Conservation (phyloP, 2,888 invertebrate genomes). For the Watsonalla binaria region DNA sequence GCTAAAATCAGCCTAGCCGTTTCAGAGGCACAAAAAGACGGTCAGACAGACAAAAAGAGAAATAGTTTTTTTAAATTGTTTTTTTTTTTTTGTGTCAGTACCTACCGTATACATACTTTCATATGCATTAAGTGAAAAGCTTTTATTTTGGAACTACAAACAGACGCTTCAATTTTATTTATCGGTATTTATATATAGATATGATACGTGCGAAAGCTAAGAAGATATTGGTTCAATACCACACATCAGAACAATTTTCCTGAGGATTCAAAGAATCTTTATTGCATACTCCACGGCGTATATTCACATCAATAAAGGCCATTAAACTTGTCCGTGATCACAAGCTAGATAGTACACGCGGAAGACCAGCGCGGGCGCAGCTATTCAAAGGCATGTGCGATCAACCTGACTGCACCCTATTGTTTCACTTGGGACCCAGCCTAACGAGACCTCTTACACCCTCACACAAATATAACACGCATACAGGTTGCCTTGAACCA, state of each 20-base stretch:
- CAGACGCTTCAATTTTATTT: too few species aligned
- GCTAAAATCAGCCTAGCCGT: too few species aligned
- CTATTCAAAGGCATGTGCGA: conserved; percentile 65
- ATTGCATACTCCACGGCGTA: conserved; percentile 8
- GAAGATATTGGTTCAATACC: too few species aligned
- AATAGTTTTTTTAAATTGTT: too few species aligned
- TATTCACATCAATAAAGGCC: conserved; percentile 32
- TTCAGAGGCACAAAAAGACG: too few species aligned
- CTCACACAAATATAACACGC: conserved; percentile 13
- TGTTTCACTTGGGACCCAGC: conserved; percentile 39
- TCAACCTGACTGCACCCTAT: conserved; percentile 70
- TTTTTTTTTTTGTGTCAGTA: too few species aligned
- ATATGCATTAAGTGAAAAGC: too few species aligned
- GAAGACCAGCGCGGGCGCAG: conserved; percentile 40
- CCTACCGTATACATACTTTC: too few species aligned
- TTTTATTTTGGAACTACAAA: too few species aligned
- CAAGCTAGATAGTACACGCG: conserved; percentile 46
- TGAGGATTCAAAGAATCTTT: not conserved
- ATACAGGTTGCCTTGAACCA: conserved; percentile 4
- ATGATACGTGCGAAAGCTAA: too few species aligned
- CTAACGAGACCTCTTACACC: conserved; percentile 27
- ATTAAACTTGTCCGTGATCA: conserved; percentile 44
- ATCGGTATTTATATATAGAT: too few species aligned
- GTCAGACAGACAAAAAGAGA: too few species aligned
- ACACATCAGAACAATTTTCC: not conserved